These are phyloP conservation scores for Scortum barcoo DNA, from an alignment of 2,113 vertebrate species.

Conservation along the genomic window DNA sequence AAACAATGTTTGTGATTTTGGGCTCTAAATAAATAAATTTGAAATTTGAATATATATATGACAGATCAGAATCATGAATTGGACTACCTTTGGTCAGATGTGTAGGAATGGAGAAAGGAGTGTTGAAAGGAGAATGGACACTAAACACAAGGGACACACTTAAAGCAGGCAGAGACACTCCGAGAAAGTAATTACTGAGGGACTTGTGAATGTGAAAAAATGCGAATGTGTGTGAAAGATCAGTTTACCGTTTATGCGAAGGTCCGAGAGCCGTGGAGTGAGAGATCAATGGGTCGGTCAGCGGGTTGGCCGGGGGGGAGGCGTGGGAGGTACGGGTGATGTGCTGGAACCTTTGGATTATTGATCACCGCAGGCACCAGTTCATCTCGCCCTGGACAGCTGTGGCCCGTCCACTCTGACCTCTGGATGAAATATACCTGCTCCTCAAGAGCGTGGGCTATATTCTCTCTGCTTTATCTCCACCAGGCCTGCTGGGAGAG, in stretches of 20 bases:
- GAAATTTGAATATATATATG: too few relatives aligned
- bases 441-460: constrained; percentile 22
- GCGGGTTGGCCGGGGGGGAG: constrained; percentile 29
- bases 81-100: not conserved
- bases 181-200: constrained; percentile 1
- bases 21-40: too few relatives aligned
- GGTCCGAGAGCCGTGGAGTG: constrained; percentile 2
- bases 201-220: constrained; percentile 14
- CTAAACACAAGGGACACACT: not conserved
- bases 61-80: not conserved
- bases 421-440: constrained; percentile 66
- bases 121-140: not conserved
- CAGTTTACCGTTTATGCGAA: constrained; percentile 30
- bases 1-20: too few relatives aligned
- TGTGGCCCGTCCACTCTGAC: constrained; percentile 65
- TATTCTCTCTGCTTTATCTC: constrained; percentile 64
- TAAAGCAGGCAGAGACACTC: not conserved
- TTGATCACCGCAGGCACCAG: constrained; percentile 43
- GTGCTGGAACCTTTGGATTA: constrained; percentile 37
- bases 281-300: constrained; percentile 35
- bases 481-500: constrained; percentile 54
- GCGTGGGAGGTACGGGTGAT: not conserved
- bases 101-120: not conserved
- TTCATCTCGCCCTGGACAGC: constrained; percentile 61
- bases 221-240: constrained; percentile 39